Base-by-base conservation (phyloP, 2,797 vertebrate genomes). In the Okamejei kenojei region DNA sequence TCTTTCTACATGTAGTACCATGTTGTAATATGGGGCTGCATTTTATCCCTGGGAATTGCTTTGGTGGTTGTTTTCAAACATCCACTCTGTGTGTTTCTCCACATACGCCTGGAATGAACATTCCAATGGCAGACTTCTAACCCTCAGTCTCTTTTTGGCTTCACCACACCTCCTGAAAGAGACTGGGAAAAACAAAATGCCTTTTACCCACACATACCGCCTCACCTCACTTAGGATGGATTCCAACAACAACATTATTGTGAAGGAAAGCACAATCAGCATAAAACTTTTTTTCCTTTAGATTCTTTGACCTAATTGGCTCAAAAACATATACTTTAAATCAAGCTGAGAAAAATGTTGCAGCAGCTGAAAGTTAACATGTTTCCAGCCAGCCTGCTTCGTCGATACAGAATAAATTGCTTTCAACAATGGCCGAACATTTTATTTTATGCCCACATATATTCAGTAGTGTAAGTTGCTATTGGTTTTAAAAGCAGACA, bases 31-130 rank as follows among this genome's bases (percentile, higher is more conserved):
- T 54, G 23, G 38, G 32, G 74, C 90, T 76, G 90, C 71, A 74
- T 76, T 92, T 92, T 92, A 76, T 92, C 71, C 90, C 71, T 92
- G 90, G 76, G 90, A 92, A 92, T 76, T 76, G 35, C 76, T 92
- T 71, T 92, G 68, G 90, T 38, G 45, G 35, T 92, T 92, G 68
- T 92, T 92, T 92, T 92, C 71, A 92, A 92, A 92, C 90, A 76
- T 71, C 90, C 90, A 92, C 90, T 92, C 65, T 15, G 65, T 73
- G 88, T 45, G 45, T 92, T 92, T 90, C 71, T 76, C 76, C 29
- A 45, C 45, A 71, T 90, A 38, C 54, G 90, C 76, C 71, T 92
- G 90, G 90, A 92, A 92, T 92, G 90, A 92, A 92, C 90, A 92
- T 76, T 92, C 90, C 90, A 92, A 32, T 29, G 90, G 71, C 90